These are phyloP conservation scores for Tiliacea citrago DNA, from an alignment of 2,888 invertebrate species.

Conservation along the genomic window DNA sequence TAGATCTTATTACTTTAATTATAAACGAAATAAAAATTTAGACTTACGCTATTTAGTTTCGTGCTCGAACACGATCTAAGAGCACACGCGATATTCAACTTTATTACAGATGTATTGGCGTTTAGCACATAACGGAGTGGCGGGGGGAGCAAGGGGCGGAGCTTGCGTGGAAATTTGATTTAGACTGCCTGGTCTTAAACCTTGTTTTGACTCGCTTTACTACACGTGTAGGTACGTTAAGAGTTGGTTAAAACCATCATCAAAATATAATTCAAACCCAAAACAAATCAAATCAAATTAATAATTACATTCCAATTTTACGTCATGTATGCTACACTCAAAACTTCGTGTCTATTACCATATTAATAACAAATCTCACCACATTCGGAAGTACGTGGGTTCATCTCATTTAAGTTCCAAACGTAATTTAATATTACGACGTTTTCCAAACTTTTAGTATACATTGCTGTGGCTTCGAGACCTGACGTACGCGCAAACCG, in stretches of 20 bases:
- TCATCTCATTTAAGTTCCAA: constrained; percentile 47
- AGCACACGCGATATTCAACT: too few species aligned
- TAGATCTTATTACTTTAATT: too few species aligned
- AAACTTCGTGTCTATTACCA: constrained; percentile 43
- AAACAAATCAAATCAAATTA: constrained; percentile 27
- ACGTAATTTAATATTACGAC: constrained; percentile 51
- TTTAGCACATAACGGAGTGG: too few species aligned
- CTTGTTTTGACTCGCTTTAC: neutral
- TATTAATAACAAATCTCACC: constrained; percentile 50
- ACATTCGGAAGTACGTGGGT: constrained; percentile 46
- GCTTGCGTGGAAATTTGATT: too few species aligned
- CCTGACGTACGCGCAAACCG: constrained; percentile 9
- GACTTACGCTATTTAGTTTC: too few species aligned
- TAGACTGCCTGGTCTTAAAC: too few species aligned
- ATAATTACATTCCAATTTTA: too few species aligned
- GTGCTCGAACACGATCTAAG: too few species aligned
- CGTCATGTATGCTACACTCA: constrained; percentile 32
- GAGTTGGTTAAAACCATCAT: neutral
- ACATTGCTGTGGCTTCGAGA: constrained; percentile 37
- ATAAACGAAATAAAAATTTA: too few species aligned
- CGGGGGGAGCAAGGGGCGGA: too few species aligned
- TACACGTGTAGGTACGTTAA: neutral
- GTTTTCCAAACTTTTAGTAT: constrained; percentile 49
- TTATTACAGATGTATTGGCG: too few species aligned
- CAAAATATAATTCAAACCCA: constrained; percentile 4